Percentiles rank a stretch among this genome's conserved stretches.
Conservation (phyloP, 2,113 vertebrate species). For the Cryptotis parvus region DNA sequence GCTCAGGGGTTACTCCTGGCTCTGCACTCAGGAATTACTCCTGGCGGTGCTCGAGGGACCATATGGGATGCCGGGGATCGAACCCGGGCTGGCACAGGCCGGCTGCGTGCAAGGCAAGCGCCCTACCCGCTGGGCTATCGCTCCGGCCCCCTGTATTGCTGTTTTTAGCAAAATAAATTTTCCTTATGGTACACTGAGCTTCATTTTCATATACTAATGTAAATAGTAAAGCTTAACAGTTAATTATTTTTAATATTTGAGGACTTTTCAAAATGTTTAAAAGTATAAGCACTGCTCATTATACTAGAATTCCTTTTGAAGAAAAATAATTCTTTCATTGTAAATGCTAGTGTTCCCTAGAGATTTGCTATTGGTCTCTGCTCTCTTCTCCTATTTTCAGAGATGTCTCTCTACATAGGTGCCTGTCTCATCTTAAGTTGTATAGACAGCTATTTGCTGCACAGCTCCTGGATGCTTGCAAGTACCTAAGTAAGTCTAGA, state of each 20-base stretch:
- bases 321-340: background rate
- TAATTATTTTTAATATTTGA: conserved; percentile 1
- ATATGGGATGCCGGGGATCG: no score
- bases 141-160: conserved; percentile 31
- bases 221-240: background rate
- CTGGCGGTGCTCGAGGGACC: no score
- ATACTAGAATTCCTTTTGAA: conserved; percentile 37
- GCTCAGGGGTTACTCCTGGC: no score
- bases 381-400: conserved; percentile 22
- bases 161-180: background rate
- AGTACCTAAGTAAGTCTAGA: conserved; percentile 10
- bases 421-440: background rate
- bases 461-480: background rate
- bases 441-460: background rate
- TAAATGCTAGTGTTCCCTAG: conserved; percentile 15
- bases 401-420: background rate
- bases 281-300: background rate
- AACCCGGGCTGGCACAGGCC: no score
- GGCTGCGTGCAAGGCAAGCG: no score
- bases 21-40: no score
- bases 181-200: background rate
- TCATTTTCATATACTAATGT: background rate
- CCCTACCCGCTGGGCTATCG: no score
- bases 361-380: background rate
- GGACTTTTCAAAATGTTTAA: background rate